Evolutionary conservation across 2,888 invertebrate genomes (phyloP).

Genomic region (Andricus quercusramuli): DNA sequence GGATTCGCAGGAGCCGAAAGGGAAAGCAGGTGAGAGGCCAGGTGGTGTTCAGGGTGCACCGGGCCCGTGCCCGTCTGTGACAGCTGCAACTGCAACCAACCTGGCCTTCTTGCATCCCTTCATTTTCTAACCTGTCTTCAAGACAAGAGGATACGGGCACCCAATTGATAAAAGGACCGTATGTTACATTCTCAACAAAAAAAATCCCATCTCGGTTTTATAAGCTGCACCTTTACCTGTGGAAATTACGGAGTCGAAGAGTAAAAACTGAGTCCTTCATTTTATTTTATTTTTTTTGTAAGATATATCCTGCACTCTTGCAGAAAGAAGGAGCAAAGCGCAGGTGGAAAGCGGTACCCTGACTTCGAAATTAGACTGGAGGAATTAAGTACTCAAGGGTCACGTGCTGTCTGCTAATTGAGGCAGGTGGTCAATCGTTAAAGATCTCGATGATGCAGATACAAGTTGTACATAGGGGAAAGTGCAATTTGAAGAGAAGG

Average conservation of each 20-base stretch:
- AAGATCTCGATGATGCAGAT: slow-evolving; percentile 25
- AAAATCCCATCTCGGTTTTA: background rate
- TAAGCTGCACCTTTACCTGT: background rate
- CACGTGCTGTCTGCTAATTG: slow-evolving; percentile 32
- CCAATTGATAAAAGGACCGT: slow-evolving; percentile 33
- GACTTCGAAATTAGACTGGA: slow-evolving; percentile 3
- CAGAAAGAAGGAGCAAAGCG: background rate
- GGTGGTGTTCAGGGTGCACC: slow-evolving; percentile 71
- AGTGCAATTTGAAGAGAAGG: background rate
- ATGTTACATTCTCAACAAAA: slow-evolving; percentile 25
- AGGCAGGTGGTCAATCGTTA: slow-evolving; percentile 30
- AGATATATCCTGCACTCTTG: background rate
- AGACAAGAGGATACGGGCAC: slow-evolving; percentile 33
- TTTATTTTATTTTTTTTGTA: background rate
- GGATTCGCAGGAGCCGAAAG: slow-evolving; percentile 57
- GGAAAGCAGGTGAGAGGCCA: slow-evolving; percentile 69
- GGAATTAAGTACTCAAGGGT: slow-evolving; percentile 6
- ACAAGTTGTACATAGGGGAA: background rate
- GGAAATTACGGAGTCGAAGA: background rate
- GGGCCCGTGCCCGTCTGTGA: slow-evolving; percentile 63
- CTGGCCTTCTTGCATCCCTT: slow-evolving; percentile 52
- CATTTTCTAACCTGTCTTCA: slow-evolving; percentile 45
- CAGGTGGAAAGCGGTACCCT: slow-evolving; percentile 24
- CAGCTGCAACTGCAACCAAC: slow-evolving; percentile 66
- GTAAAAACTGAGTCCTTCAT: background rate